A percentile compares a stretch with the other conserved stretches of the same genome.
Evolutionary conservation across 1,140 invertebrate species (phyloP).

Genomic region (Proales similis): DNA sequence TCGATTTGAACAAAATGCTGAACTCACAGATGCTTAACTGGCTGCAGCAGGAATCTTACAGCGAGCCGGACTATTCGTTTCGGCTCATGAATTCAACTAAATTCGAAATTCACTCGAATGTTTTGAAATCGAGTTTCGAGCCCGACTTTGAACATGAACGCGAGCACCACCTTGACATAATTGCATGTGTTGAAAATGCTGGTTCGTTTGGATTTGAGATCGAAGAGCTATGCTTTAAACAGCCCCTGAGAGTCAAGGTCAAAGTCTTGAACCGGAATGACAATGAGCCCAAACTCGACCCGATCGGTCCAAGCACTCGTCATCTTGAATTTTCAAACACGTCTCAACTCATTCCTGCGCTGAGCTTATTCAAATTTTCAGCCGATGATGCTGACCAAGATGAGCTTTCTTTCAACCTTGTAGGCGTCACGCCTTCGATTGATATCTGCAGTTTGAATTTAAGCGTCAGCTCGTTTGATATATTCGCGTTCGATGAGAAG

Average conservation of each 20-base stretch:
- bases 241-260: not conserved
- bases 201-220: not conserved
- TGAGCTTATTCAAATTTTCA: conserved; percentile 15
- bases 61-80: no score
- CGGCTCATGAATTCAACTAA: no score
- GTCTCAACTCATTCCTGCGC: conserved; percentile 1
- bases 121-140: no score
- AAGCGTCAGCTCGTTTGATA: not conserved
- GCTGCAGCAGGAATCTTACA: no score
- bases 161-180: no score
- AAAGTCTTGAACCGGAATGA: conserved; percentile 12
- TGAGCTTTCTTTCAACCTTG: no score
- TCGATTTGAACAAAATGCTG: no score
- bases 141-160: not conserved
- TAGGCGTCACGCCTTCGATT: no score
- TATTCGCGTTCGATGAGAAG: not conserved
- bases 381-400: not conserved
- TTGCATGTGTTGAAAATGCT: not conserved
- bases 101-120: no score
- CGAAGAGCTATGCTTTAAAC: not conserved
- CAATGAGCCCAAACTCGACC: conserved; percentile 14
- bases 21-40: no score
- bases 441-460: not conserved
- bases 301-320: no score
- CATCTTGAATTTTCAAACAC: not conserved